Base-by-base conservation (phyloP, 2,888 invertebrate genomes). In the Chaetoderma sp. region DNA sequence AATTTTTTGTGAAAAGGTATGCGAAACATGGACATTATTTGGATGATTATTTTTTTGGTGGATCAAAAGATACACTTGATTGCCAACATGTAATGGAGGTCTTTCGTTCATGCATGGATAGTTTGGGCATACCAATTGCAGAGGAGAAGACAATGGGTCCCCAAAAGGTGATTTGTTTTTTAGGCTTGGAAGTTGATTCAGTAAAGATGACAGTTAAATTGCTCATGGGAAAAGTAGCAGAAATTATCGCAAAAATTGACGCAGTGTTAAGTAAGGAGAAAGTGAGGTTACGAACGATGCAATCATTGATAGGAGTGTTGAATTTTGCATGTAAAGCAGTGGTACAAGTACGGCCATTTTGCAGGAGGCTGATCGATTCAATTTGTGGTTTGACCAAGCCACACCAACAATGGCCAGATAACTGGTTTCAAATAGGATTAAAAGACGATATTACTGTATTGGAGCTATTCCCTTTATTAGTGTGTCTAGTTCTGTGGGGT, bases 311-410 rank as follows among this genome's bases (percentile, higher is more conserved):
- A n/a, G 52, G 52, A 18, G 13, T 33, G 3, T 3, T 52, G 28
- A 52, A 52, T 28, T 52, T 52, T 32, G 27, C 27, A 23, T 50
- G 50, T 25, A 18, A 18, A 50, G 50, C 50, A 50, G 27, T 50
- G 10, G 6, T 6, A 6, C 50, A 6, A 25, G 50, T 25, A 8
- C 5, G 25, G 6, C 27, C 50, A 18, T 50, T 50, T 25, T 25
- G 6, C 10, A 18, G 50, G 6, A 6, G 23, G 4, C 28, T 50
- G 18, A 50, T 25, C 28, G 50, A 50, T 50, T 25, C 50, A 5
- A 50, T 18, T 25, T 13, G n/a, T n/a, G n/a, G n/a, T n/a, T n/a
- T 27, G 8, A 25, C 25, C 16, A 50, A 27, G 18, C 50, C 50
- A 5, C 50, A 50, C 10, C 50, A 50, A 13, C 18, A 27, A 10